These are phyloP conservation scores for Andinoacara biseriatus DNA, from an alignment of 2,113 vertebrate species.

Conservation along the genomic window DNA sequence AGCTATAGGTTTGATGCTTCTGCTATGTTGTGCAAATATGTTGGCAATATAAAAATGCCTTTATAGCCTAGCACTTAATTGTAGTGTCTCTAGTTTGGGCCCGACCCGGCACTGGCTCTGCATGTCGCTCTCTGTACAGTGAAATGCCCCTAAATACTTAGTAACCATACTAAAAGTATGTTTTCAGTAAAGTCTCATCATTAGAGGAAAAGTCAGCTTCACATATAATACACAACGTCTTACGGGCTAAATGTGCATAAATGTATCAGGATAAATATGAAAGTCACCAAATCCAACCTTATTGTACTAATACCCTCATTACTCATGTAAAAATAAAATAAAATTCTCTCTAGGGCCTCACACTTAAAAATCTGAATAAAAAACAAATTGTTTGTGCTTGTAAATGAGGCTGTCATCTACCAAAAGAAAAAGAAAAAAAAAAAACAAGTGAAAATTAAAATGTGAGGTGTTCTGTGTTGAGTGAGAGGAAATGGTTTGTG, in stretches of 20 bases:
- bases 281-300: neutral
- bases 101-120: accelerated
- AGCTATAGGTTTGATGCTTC: neutral
- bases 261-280: constrained; percentile 1
- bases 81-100: neutral
- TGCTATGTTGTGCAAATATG: neutral
- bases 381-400: neutral
- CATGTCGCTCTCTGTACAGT: neutral
- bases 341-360: neutral
- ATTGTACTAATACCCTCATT: neutral
- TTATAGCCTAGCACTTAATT: neutral
- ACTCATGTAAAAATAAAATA: neutral
- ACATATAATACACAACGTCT: neutral
- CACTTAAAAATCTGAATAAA: neutral
- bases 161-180: neutral
- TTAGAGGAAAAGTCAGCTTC: neutral
- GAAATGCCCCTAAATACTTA: neutral
- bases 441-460: neutral
- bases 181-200: neutral
- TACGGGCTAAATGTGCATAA: neutral
- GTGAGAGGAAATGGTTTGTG: neutral
- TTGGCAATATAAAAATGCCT: neutral
- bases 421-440: neutral
- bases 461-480: neutral
- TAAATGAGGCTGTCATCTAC: neutral